Conservation (phyloP, 2,888 invertebrate genomes). For the Tillus elongatus region DNA sequence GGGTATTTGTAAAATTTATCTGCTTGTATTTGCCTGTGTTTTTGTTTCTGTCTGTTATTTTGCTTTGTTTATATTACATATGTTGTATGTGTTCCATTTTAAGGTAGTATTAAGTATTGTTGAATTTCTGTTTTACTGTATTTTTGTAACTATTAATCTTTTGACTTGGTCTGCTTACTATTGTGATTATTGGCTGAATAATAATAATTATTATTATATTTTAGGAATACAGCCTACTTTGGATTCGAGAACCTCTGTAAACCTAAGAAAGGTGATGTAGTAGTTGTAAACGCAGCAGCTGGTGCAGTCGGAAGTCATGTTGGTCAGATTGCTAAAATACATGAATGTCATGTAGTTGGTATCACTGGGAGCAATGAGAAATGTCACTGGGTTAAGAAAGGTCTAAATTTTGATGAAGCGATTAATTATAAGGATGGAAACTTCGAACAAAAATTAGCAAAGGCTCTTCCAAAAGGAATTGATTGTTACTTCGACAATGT, state of each 20-base stretch:
- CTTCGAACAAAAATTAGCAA: constrained; percentile 46
- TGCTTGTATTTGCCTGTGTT: too few species aligned
- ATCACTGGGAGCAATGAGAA: constrained; percentile 63
- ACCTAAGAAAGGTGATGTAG: constrained; percentile 62
- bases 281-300: constrained; percentile 65
- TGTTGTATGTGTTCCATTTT: too few species aligned
- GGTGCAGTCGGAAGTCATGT: constrained; percentile 72
- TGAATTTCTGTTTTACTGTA: too few species aligned
- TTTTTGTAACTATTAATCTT: too few species aligned
- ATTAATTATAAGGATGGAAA: constrained; percentile 63
- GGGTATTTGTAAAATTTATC: too few species aligned
- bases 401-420: constrained; percentile 57
- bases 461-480: constrained; percentile 59
- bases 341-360: constrained; percentile 61
- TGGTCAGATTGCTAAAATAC: constrained; percentile 69
- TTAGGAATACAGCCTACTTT: constrained; percentile 65
- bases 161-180: too few species aligned
- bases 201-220: constrained; percentile 19
- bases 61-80: too few species aligned
- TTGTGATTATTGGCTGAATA: too few species aligned
- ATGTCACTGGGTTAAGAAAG: constrained; percentile 54
- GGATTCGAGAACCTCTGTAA: constrained; percentile 62
- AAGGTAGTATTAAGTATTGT: too few species aligned
- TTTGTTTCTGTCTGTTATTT: too few species aligned
- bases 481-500: constrained; percentile 75